Percentiles rank a stretch among this genome's conserved stretches.
These are phyloP conservation scores for Anas bernieri DNA, from an alignment of 2,797 vertebrate genomes.

Conservation along the genomic window DNA sequence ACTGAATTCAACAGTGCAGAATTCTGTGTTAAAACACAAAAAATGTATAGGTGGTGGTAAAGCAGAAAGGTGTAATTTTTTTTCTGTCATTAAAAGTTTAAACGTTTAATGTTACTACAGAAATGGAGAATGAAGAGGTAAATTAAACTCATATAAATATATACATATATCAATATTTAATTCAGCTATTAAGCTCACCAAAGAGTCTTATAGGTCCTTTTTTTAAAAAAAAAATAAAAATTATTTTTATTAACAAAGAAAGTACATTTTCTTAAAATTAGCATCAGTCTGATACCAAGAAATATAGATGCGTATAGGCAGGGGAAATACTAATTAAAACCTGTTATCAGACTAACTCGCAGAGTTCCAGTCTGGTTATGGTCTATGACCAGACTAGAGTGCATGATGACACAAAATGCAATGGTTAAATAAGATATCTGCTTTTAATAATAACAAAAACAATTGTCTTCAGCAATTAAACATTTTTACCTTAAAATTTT, in stretches of 20 bases:
- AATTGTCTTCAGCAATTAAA: not conserved
- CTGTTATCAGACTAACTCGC: not conserved
- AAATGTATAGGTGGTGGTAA: too few relatives aligned
- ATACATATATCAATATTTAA: too few relatives aligned
- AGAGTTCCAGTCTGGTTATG: not conserved
- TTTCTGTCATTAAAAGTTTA: not conserved
- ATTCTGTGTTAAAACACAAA: not conserved
- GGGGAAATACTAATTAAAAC: not conserved
- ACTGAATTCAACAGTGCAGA: not conserved
- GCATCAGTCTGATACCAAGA: not conserved
- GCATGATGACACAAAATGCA: not conserved
- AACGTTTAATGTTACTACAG: not conserved
- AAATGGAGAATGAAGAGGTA: not conserved
- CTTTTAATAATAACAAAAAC: not conserved
- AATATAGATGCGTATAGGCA: not conserved
- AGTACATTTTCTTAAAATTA: not conserved
- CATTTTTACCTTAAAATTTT: fast-evolving
- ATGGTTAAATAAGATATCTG: not conserved
- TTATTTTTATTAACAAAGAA: not conserved
- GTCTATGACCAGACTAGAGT: not conserved
- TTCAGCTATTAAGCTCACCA: not conserved
- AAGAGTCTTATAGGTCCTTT: not conserved
- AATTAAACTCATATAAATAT: too few relatives aligned
- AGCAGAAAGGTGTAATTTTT: not conserved
- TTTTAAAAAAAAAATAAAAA: too few relatives aligned